phyloP scores from a whole-genome alignment of 2,113 vertebrate genomes.

The Dunckerocampus dactyliophorus region DNA sequence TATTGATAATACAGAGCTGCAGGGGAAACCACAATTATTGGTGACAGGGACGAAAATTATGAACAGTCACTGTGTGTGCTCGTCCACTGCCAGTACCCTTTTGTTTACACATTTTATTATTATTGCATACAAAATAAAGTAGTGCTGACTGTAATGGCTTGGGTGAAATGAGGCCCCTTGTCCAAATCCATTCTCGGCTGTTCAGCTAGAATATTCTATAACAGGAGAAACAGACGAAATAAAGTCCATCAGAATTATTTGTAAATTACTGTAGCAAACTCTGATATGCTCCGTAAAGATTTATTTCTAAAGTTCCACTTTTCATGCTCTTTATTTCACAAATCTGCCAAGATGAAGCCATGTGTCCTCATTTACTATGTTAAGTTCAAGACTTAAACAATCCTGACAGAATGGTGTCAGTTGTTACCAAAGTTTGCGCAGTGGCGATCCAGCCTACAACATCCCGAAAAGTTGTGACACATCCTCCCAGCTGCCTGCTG shows the following conservation, averaged over 20 bases:
- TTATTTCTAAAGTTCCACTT: too few relatives aligned
- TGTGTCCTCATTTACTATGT: not conserved
- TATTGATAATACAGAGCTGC: slow-evolving; percentile 36
- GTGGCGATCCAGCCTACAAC: not conserved
- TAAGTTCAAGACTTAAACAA: not conserved
- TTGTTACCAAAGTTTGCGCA: not conserved
- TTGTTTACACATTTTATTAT: slow-evolving; percentile 3
- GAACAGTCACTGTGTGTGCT: not conserved
- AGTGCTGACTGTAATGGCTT: not conserved
- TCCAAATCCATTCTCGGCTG: too few relatives aligned
- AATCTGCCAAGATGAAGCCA: not conserved
- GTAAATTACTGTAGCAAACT: too few relatives aligned
- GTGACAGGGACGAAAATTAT: not conserved
- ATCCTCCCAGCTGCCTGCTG: not conserved
- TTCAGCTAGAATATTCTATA: too few relatives aligned
- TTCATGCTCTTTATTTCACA: too few relatives aligned
- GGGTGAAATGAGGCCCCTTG: not conserved
- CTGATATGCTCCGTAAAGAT: too few relatives aligned
- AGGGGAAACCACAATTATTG: slow-evolving; percentile 20
- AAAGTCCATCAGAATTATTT: too few relatives aligned
- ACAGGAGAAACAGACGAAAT: too few relatives aligned
- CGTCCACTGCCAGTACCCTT: not conserved
- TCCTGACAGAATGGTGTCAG: slow-evolving; percentile 1
- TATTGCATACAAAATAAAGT: not conserved
- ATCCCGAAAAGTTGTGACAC: not conserved